Evolutionary conservation across 1,140 invertebrate species (phyloP), one percentile per base, ranked within the genome.

Genomic region (Drosophila malerkotliana): DNA sequence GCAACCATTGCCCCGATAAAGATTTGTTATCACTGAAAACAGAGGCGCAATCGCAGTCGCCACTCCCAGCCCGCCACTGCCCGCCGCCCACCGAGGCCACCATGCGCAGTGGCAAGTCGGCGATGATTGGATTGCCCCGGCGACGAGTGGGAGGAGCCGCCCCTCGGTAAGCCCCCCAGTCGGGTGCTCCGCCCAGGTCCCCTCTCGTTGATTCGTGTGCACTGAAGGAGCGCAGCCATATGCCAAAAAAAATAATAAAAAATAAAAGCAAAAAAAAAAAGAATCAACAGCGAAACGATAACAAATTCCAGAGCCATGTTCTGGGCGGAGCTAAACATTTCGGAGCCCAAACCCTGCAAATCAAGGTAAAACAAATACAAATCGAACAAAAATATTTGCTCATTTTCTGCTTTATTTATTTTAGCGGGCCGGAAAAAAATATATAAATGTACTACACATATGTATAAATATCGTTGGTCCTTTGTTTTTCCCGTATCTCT

Each of bases 1-100:
- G 83, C 83, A 79, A 83, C 79, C 83, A 88, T 87, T 76, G 83
- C 72, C 62, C 18, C 71, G 79, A 87, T 87, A 88, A 83, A 87
- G 83, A 90, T 90, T 90, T 90, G 88, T 90, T 90, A 90, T 90
- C 88, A 90, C 74, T 90, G 79, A 90, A 90, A 90, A 90, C 88
- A 90, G 76, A 87, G 79, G 75, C 83, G 74, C 78, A 81, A 84
- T 85, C 81, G 79, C 64, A 85, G 55, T 69, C 14, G 37, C 39
- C 52, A 26, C 32, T 32, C 44, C 44, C 51, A 12, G 14, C n/a
- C n/a, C 15, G 6, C 41, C 41, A 44, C 41, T 0, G 7, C 41
- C 51, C 6, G 26, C 28, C 39, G 3, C 32, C 8, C 32, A 32
- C 18, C 52, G 34, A 59, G 53, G 45, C 72, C 67, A 88, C 67